Evolutionary conservation across 1,140 invertebrate species (phyloP).

Genomic region (Spodoptera litura): DNA sequence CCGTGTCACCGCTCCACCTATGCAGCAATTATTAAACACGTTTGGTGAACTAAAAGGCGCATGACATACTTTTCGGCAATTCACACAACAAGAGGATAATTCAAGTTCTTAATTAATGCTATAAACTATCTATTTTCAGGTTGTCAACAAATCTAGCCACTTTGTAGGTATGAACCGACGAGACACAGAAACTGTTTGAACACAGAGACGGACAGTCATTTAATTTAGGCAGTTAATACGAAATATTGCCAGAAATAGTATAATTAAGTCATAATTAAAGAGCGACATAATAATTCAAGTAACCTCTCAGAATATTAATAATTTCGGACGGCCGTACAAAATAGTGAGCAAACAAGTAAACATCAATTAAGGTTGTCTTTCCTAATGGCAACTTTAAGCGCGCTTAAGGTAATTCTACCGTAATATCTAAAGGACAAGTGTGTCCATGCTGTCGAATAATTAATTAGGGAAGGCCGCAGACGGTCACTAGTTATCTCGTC

Average conservation of each 20-base stretch:
- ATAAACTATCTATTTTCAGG: too few species aligned
- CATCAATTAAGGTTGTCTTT: constrained; percentile 15
- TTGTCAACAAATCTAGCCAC: too few species aligned
- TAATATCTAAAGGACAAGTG: constrained; percentile 12
- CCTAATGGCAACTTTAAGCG: not conserved
- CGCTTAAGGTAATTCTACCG: not conserved
- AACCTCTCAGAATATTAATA: too few species aligned
- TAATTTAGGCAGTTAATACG: too few species aligned
- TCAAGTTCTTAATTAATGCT: too few species aligned
- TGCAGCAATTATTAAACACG: not conserved
- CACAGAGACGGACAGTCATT: too few species aligned
- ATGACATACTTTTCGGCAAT: too few species aligned
- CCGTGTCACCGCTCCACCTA: not conserved
- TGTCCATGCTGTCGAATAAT: constrained; percentile 39
- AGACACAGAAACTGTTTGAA: too few species aligned
- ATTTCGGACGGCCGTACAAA: not conserved
- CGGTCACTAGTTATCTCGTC: constrained; percentile 42
- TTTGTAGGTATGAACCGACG: too few species aligned
- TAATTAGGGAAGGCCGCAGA: constrained; percentile 33
- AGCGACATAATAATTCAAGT: too few species aligned
- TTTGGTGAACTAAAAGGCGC: too few species aligned
- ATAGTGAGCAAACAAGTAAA: not conserved
- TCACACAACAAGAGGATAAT: too few species aligned
- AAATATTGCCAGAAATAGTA: not conserved
- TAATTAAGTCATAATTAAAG: not conserved